Evolutionary conservation across 1,140 invertebrate genomes (phyloP), one percentile per base, ranked within the genome.

Genomic region (Atta texana): DNA sequence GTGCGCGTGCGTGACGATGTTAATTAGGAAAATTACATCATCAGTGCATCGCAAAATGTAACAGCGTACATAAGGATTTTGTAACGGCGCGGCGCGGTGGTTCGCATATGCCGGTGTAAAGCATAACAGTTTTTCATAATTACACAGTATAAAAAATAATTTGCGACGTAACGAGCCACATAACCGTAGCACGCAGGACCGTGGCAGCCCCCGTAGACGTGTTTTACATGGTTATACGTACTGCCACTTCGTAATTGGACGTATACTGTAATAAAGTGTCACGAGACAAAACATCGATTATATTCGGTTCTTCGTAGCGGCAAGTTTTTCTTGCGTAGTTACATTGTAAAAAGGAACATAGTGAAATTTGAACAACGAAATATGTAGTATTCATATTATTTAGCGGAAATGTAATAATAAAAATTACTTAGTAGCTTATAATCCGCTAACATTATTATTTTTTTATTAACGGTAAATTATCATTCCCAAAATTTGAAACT

Each of bases 241-340:
- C 55, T 24, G 69, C 44, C 55, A 51, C 66, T 69, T 74, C 80
- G 55, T 84, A 84, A 84, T 84, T 75, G 80, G 57, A 84, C 28
- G 78, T 55, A 78, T 66, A 61, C 59, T 89, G 89, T 76, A 86
- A 87, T 88, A 91, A 92, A 91, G 76, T 90, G 87, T 88, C 53
- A 39, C 57, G 51, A 90, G 87, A 89, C 84, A 75, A 82, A 87
- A 77, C 87, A 89, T 87, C 87, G 77, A 92, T 92, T 91, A 89
- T n/a, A 61, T 81, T 69, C 68, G 24, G 34, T 12, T 16, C 12
- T 14, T 44, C 8, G 21, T 28, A 63, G n/a, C 72, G 3, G 80
- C 10, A 24, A 76, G 16, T 44, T 71, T 63, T 87, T 57, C 51
- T 68, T 66, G 49, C 44, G 3, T 21, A 39, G n/a, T 68, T 68